These are phyloP conservation scores for Smutsia gigantea DNA, from an alignment of 2,797 vertebrate species.

Conservation along the genomic window DNA sequence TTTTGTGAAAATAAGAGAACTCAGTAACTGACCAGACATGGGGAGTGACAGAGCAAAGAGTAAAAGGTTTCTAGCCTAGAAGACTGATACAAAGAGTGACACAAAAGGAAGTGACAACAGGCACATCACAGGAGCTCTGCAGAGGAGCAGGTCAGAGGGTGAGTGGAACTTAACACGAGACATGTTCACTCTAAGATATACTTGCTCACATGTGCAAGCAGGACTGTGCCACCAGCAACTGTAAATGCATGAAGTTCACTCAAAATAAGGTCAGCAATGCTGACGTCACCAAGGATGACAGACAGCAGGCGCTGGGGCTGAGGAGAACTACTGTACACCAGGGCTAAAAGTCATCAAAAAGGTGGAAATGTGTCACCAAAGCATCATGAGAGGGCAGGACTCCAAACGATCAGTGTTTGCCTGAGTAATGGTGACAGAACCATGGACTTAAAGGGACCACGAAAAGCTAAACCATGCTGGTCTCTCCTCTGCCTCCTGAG, in stretches of 20 bases:
- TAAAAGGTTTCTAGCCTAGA: neutral
- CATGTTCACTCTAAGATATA: neutral
- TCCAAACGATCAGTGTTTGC: neutral
- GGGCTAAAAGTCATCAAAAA: neutral
- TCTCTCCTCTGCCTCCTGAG: conserved; percentile 32
- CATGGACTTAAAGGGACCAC: neutral
- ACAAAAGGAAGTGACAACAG: neutral
- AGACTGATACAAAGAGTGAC: neutral
- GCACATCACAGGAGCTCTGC: neutral
- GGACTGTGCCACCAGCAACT: neutral
- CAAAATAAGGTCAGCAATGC: neutral
- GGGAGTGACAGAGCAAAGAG: neutral
- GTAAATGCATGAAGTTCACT: neutral
- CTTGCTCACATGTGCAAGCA: neutral
- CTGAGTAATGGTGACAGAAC: conserved; percentile 32
- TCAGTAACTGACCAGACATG: neutral
- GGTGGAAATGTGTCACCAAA: neutral
- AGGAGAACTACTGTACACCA: neutral
- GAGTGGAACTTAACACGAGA: neutral
- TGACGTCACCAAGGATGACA: neutral
- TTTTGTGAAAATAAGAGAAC: conserved; percentile 10
- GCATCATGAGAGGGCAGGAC: neutral
- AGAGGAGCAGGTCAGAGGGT: neutral
- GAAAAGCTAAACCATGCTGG: neutral
- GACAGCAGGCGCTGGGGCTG: neutral